Conservation (phyloP, 1,140 invertebrate species). For the Ceratina japonica region DNA sequence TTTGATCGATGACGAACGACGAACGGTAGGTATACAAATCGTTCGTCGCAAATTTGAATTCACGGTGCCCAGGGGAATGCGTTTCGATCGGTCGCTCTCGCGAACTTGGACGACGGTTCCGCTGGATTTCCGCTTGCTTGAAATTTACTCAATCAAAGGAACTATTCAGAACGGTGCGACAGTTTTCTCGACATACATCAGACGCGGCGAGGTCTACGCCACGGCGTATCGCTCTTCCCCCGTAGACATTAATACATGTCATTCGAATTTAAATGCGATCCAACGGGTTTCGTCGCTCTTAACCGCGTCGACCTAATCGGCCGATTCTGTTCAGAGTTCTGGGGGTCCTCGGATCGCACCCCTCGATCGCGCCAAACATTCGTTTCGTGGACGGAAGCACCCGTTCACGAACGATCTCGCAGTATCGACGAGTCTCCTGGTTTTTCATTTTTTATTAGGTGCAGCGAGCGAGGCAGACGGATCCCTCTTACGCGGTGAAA, state of each 20-base stretch:
- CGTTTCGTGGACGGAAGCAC: too few species aligned
- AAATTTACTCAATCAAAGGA: neutral
- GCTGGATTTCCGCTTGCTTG: neutral
- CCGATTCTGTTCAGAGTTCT: neutral
- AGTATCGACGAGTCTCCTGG: neutral
- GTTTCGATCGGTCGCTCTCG: too few species aligned
- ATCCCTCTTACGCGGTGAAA: neutral
- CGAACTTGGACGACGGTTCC: too few species aligned
- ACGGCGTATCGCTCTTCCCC: constrained; percentile 35
- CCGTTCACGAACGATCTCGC: neutral
- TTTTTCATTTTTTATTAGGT: neutral
- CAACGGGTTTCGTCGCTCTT: constrained; percentile 14
- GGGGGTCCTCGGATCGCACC: too few species aligned
- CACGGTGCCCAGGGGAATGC: too few species aligned
- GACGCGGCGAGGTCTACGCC: constrained; percentile 6
- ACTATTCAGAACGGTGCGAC: too few species aligned
- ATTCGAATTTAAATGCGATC: constrained; percentile 2
- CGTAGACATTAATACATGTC: constrained; percentile 11
- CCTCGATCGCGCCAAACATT: too few species aligned
- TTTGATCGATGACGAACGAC: too few species aligned
- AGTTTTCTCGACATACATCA: neutral
- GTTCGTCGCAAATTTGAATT: too few species aligned
- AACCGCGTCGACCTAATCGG: neutral
- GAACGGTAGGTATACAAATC: too few species aligned
- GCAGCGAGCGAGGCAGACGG: neutral